These are phyloP conservation scores for Pseudobourletiella spinata DNA, from an alignment of 1,140 invertebrate species.

Conservation along the genomic window DNA sequence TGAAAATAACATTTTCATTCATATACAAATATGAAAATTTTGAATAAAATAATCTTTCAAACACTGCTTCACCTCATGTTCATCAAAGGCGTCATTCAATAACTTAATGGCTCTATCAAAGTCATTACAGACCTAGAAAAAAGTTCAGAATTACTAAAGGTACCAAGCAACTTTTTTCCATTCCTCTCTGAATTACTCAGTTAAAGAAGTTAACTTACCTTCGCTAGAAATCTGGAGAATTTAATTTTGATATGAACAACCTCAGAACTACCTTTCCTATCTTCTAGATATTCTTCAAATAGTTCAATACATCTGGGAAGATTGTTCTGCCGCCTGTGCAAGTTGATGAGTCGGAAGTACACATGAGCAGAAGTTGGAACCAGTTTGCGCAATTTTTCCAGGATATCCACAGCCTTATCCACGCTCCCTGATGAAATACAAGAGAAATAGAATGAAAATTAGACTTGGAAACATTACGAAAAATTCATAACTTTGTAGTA, in stretches of 20 bases:
- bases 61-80: no score
- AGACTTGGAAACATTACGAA: no score
- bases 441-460: not conserved
- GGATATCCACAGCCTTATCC: conserved; percentile 64
- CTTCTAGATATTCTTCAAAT: conserved; percentile 73
- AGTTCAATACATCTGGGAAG: conserved; percentile 64
- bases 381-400: conserved; percentile 70
- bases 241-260: conserved; percentile 74
- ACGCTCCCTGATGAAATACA: conserved; percentile 57
- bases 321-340: conserved; percentile 71
- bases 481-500: not conserved
- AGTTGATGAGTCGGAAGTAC: conserved; percentile 66
- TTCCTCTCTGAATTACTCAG: no score
- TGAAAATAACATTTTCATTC: no score
- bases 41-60: no score
- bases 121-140: no score
- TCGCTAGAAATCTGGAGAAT: conserved; percentile 77
- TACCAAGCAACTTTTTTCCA: no score
- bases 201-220: no score
- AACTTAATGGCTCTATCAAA: no score
- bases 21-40: no score
- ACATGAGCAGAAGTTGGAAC: conserved; percentile 71
- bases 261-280: conserved; percentile 65
- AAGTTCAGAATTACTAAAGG: no score
- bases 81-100: no score